Percentiles rank a stretch among this genome's conserved stretches.
Conservation (phyloP, 2,113 vertebrate species). For the Benitochromis conjunctus region DNA sequence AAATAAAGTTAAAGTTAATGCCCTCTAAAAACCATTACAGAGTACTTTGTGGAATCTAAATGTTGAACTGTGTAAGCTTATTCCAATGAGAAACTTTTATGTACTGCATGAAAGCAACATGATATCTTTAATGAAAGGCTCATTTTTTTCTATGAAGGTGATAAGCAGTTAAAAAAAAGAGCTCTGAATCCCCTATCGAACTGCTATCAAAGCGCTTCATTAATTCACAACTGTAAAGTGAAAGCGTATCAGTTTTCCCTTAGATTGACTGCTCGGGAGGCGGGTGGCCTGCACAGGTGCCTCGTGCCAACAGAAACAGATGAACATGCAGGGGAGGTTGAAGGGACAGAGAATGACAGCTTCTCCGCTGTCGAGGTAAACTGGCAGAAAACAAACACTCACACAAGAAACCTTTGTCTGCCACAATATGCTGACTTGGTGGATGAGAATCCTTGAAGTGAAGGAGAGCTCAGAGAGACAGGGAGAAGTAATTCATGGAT, state of each 20-base stretch:
- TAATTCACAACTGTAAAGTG: constrained; percentile 3
- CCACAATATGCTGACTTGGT: constrained; percentile 31
- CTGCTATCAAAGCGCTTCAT: background rate
- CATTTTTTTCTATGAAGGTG: background rate
- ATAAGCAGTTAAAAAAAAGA: constrained; percentile 9
- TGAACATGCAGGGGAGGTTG: background rate
- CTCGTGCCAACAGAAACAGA: background rate
- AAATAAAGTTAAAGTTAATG: background rate
- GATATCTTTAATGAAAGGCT: background rate
- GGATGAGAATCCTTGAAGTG: constrained; percentile 26
- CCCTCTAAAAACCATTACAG: background rate
- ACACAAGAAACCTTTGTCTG: background rate
- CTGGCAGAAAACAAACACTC: background rate
- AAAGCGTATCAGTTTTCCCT: background rate
- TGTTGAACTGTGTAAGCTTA: background rate
- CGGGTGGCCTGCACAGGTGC: background rate
- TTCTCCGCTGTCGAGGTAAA: background rate
- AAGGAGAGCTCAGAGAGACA: constrained; percentile 15
- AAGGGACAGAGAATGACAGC: background rate
- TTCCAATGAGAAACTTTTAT: background rate
- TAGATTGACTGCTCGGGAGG: background rate
- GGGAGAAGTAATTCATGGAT: background rate
- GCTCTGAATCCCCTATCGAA: constrained; percentile 3
- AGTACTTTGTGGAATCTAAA: background rate
- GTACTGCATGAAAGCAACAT: background rate